Evolutionary conservation across 1,140 invertebrate genomes (phyloP).

Genomic region (Trichoplusia ni): DNA sequence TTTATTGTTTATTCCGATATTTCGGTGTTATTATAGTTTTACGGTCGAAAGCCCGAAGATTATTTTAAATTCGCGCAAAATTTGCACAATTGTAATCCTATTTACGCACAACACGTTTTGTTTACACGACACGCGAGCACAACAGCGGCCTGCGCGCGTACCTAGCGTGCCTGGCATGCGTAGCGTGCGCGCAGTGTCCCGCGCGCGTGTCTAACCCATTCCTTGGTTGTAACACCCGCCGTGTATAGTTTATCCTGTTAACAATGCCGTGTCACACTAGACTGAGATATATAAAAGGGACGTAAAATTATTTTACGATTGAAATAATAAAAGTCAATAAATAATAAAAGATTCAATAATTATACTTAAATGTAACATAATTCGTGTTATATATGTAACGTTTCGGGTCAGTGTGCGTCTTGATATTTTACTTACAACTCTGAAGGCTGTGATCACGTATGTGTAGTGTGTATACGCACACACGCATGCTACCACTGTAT

Average conservation of each 20-base stretch:
- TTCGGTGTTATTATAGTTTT: constrained; percentile 32
- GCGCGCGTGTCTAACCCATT: too few species aligned
- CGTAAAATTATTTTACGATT: constrained; percentile 24
- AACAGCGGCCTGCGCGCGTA: too few species aligned
- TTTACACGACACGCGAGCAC: too few species aligned
- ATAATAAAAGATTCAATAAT: constrained; percentile 23
- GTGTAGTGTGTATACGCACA: constrained; percentile 24
- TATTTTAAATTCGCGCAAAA: constrained; percentile 16
- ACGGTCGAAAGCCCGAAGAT: constrained; percentile 31
- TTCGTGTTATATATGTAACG: constrained; percentile 3
- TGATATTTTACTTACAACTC: constrained; percentile 21
- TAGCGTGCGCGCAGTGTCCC: too few species aligned
- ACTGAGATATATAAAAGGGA: constrained; percentile 28
- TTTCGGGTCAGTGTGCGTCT: constrained; percentile 22
- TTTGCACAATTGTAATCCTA: constrained; percentile 15
- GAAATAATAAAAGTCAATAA: constrained; percentile 22
- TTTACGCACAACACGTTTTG: constrained; percentile 16
- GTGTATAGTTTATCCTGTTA: too few species aligned
- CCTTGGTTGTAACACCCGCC: too few species aligned
- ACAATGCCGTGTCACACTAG: constrained; percentile 22
- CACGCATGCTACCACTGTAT: constrained; percentile 18
- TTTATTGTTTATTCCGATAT: constrained; percentile 32
- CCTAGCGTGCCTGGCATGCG: too few species aligned
- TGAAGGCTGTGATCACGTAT: constrained; percentile 29
- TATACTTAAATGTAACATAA: constrained; percentile 27